Conservation (phyloP, 2,797 vertebrate genomes). For the Paguma larvata region DNA sequence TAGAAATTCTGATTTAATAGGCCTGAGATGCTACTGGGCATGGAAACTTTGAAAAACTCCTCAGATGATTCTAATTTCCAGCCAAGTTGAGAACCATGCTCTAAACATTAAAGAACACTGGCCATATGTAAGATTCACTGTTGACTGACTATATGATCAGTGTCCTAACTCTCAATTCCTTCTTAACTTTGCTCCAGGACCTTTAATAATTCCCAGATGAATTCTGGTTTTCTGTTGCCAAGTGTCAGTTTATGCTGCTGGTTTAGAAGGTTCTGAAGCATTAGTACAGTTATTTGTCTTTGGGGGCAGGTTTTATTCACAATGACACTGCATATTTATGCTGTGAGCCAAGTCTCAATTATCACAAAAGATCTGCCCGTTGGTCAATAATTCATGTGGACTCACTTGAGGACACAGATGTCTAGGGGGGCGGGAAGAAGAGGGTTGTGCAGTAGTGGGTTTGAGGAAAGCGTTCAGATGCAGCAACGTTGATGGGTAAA, state of each 20-base stretch:
- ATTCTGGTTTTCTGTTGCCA: slow-evolving; percentile 54
- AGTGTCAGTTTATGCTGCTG: slow-evolving; percentile 5
- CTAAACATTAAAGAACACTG: background rate
- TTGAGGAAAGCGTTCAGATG: slow-evolving; percentile 36
- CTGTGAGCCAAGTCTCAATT: slow-evolving; percentile 44
- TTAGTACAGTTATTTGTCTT: slow-evolving; percentile 39
- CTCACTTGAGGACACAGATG: slow-evolving; percentile 19
- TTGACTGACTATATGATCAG: background rate
- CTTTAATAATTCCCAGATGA: slow-evolving; percentile 52
- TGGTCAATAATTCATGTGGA: slow-evolving; percentile 63
- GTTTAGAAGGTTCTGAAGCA: slow-evolving; percentile 51
- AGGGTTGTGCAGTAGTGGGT: background rate
- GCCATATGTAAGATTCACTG: slow-evolving; percentile 23
- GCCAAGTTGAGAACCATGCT: background rate
- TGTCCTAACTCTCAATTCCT: slow-evolving; percentile 48
- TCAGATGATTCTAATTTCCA: slow-evolving; percentile 45
- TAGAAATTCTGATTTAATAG: slow-evolving; percentile 34
- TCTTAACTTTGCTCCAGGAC: slow-evolving; percentile 35
- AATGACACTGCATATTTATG: slow-evolving; percentile 31
- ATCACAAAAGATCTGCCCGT: slow-evolving; percentile 30
- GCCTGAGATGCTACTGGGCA: background rate
- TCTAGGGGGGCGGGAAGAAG: background rate
- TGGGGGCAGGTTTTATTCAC: slow-evolving; percentile 48
- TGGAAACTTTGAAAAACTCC: slow-evolving; percentile 17
- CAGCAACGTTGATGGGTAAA: slow-evolving; percentile 16